phyloP scores from a whole-genome alignment of 2,888 invertebrate genomes.

The Trissoscelio sp. region DNA sequence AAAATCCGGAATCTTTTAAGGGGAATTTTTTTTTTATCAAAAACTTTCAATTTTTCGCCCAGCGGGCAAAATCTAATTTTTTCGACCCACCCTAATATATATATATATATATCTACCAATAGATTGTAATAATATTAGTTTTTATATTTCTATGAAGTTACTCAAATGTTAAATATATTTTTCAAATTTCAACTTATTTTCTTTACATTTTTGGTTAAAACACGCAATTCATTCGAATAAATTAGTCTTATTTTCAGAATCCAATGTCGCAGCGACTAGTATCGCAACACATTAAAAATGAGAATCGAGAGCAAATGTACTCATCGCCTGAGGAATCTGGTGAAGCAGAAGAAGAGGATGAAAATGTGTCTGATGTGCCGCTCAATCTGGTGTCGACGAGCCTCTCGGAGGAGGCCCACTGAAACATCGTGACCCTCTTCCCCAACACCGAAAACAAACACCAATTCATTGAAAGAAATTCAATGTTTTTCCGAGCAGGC shows the following conservation, averaged over 20 bases:
- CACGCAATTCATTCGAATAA: constrained; percentile 16
- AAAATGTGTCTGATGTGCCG: constrained; percentile 86
- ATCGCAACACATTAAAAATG: constrained; percentile 78
- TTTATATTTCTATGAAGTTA: too few species aligned
- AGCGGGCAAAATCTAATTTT: too few species aligned
- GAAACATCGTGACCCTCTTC: constrained; percentile 69
- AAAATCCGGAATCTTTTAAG: too few species aligned
- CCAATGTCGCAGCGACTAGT: constrained; percentile 61
- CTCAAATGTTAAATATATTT: too few species aligned
- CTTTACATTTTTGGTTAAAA: constrained; percentile 4
- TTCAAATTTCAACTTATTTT: too few species aligned
- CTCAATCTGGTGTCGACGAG: constrained; percentile 89
- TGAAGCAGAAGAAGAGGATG: constrained; percentile 83
- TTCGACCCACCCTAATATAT: too few species aligned
- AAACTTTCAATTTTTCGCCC: too few species aligned
- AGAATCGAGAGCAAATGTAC: constrained; percentile 78
- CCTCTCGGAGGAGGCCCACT: constrained; percentile 87
- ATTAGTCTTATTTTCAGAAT: constrained; percentile 58
- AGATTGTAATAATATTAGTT: too few species aligned
- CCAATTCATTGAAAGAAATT: constrained; percentile 5
- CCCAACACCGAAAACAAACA: constrained; percentile 5
- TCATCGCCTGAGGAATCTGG: constrained; percentile 76
- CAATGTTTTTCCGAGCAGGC: constrained; percentile 59
- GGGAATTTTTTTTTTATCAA: too few species aligned
- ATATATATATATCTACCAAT: too few species aligned